These are phyloP conservation scores for Yponomeuta plumbellus DNA, from an alignment of 2,888 invertebrate genomes.

Conservation along the genomic window DNA sequence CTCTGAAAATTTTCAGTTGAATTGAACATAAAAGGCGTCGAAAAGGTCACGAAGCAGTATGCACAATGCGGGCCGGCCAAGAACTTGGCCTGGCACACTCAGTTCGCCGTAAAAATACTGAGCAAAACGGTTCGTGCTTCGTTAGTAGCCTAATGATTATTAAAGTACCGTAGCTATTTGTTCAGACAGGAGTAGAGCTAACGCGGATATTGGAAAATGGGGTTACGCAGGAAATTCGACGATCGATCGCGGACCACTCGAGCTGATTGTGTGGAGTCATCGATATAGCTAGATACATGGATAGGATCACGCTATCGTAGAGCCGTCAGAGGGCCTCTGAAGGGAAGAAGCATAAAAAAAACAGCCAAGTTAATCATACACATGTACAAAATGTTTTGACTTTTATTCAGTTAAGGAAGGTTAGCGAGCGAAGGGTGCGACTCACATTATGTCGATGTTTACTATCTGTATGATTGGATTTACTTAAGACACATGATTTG, in stretches of 20 bases:
- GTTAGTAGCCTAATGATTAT: conserved; percentile 3
- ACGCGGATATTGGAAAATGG: conserved; percentile 70
- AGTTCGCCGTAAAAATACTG: background rate
- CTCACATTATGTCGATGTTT: too few relatives aligned
- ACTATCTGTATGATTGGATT: too few relatives aligned
- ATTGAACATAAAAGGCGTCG: too few relatives aligned
- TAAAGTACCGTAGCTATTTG: conserved; percentile 17
- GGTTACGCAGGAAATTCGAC: conserved; percentile 64
- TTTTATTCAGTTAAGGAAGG: too few relatives aligned
- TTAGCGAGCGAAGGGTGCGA: too few relatives aligned
- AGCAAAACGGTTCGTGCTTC: too few relatives aligned
- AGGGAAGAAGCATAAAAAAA: too few relatives aligned
- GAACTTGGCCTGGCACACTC: background rate
- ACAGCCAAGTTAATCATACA: too few relatives aligned
- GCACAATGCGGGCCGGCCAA: background rate
- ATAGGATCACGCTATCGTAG: background rate
- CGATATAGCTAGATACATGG: conserved; percentile 15
- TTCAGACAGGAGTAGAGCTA: conserved; percentile 23
- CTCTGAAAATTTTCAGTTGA: too few relatives aligned
- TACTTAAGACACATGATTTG: too few relatives aligned
- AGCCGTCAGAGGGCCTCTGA: conserved; percentile 20
- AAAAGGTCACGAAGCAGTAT: too few relatives aligned
- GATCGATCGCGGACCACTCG: conserved; percentile 57
- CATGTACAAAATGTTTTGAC: too few relatives aligned
- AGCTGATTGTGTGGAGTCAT: conserved; percentile 53